Base-by-base conservation (phyloP, 2,888 invertebrate genomes). In the Ernsta delagoae region DNA sequence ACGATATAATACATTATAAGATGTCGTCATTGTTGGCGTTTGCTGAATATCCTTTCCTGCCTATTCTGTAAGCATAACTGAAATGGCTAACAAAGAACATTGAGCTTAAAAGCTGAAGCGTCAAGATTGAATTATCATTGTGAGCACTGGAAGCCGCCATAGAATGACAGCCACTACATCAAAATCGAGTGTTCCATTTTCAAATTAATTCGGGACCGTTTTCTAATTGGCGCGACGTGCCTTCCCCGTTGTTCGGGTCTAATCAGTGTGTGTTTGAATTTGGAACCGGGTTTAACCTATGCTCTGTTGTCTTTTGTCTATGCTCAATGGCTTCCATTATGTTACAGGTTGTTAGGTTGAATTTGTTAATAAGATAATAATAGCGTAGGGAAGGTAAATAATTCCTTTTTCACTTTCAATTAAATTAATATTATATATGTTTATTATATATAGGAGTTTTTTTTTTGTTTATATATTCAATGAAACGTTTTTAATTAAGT, bases 161-260 rank as follows among this genome's bases (percentile, higher is more conserved):
- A 74, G 72, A 77, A 75, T 84, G 90, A 89, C 90, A 88, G 84
- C 87, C 90, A 90, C 90, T 92, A 90, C 88, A 90, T 93, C 92
- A 93, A 90, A 89, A 88, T 92, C 87, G 90, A 92, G 92, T 87
- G 90, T 88, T 90, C 90, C 85, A 88, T 91, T 92, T 92, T 91
- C 87, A 86, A 92, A 91, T 92, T 90, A 91, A 91, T 90, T 89
- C 86, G 78, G 86, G 82, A 83, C 84, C 83, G 87, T 88, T 89
- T 90, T 89, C 90, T 93, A 92, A 93, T 93, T 93, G 92, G 91
- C 83, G 91, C 83, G 84, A 90, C 92, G 92, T 91, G 90, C 90
- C 89, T 31, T 31, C 31, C 89, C 83, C 82, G 76, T 81, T 83
- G 86, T 78, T 82, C 77, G 74, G 77, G 75, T 87, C 85, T 89